Conservation (phyloP, 2,888 invertebrate genomes). For the Palloptera scutellata region DNA sequence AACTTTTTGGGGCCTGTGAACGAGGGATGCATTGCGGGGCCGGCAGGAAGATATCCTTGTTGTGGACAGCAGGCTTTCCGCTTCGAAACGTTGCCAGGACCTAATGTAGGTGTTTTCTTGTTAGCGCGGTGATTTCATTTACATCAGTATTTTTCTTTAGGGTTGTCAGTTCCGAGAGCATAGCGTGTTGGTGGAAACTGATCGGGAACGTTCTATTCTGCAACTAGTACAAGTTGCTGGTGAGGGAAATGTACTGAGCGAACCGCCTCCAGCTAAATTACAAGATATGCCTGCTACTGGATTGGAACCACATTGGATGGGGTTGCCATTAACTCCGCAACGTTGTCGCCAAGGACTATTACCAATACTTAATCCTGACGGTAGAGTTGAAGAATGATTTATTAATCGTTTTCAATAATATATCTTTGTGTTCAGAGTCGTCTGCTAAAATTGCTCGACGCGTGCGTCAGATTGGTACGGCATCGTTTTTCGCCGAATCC, state of each 20-base stretch:
- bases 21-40: constrained; percentile 69
- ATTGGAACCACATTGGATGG: constrained; percentile 55
- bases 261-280: constrained; percentile 51
- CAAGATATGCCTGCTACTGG: constrained; percentile 49
- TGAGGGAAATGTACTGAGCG: constrained; percentile 58
- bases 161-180: constrained; percentile 81
- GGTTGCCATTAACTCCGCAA: constrained; percentile 59
- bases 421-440: constrained; percentile 43
- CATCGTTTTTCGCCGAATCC: constrained; percentile 49
- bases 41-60: constrained; percentile 83
- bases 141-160: constrained; percentile 56
- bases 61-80: constrained; percentile 85
- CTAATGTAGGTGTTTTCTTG: constrained; percentile 51
- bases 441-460: constrained; percentile 49
- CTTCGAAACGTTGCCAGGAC: constrained; percentile 61
- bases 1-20: constrained; percentile 77
- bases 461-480: constrained; percentile 36
- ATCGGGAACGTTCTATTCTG: constrained; percentile 73
- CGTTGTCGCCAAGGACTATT: constrained; percentile 61
- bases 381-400: constrained; percentile 31
- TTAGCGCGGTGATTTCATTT: background rate
- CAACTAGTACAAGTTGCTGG: constrained; percentile 59
- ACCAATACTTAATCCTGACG: constrained; percentile 55
- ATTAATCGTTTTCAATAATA: background rate
- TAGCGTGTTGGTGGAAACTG: constrained; percentile 70